Evolutionary conservation across 2,888 invertebrate genomes (phyloP).

Genomic region (Azorinus chamasolen): DNA sequence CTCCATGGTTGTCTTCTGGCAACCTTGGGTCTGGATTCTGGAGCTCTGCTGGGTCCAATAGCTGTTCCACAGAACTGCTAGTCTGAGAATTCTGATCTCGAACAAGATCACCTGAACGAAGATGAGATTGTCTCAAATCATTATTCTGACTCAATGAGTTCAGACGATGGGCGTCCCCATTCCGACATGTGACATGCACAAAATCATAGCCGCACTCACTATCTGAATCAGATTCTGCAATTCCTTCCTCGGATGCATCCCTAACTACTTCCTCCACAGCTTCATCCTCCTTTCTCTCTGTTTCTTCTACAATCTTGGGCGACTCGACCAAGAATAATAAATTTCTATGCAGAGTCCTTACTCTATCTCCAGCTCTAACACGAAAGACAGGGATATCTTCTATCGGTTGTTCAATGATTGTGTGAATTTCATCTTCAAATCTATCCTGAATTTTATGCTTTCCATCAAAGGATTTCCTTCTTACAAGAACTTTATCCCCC

Average conservation of each 20-base stretch:
- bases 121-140: not conserved
- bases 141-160: not conserved
- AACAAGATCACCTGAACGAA: too few relatives aligned
- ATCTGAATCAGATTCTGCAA: not conserved
- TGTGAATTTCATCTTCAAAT: not conserved
- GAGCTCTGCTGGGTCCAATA: too few relatives aligned
- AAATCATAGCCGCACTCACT: too few relatives aligned
- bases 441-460: constrained; percentile 12
- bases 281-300: not conserved
- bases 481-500: constrained; percentile 11
- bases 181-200: not conserved
- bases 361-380: not conserved
- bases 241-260: not conserved
- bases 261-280: not conserved
- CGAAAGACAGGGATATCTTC: constrained; percentile 2
- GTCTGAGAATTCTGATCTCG: not conserved
- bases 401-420: constrained; percentile 2
- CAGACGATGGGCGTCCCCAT: constrained; percentile 16
- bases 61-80: not conserved
- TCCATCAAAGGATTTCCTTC: not conserved
- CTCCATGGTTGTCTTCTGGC: too few relatives aligned
- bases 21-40: too few relatives aligned
- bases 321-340: not conserved
- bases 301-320: not conserved
- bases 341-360: constrained; percentile 9